Evolutionary conservation across 2,888 invertebrate genomes (phyloP).

Genomic region (Spodoptera exigua): DNA sequence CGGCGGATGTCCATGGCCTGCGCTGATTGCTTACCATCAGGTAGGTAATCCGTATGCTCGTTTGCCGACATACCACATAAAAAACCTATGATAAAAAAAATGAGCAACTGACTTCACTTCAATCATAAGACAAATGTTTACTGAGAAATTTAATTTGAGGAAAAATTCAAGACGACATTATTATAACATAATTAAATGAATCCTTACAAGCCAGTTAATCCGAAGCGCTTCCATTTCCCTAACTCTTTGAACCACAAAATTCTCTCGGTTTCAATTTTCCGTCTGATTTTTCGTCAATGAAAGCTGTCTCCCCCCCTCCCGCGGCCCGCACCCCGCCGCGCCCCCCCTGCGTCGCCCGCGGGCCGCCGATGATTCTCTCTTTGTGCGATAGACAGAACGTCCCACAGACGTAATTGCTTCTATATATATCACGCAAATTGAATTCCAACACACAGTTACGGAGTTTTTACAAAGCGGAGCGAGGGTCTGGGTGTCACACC

Average conservation of each 20-base stretch:
- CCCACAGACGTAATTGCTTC: conserved; percentile 58
- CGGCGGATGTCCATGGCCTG: no score
- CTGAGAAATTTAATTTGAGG: no score
- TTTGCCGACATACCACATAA: no score
- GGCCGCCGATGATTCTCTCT: conserved; percentile 47
- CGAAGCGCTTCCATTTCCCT: conserved; percentile 21
- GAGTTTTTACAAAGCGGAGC: conserved; percentile 13
- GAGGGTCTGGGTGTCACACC: background rate
- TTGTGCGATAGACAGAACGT: conserved; percentile 58
- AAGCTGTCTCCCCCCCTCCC: conserved; percentile 18
- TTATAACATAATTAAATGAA: no score
- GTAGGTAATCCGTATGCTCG: no score
- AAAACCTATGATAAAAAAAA: no score
- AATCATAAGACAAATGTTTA: no score
- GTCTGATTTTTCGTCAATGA: conserved; percentile 61
- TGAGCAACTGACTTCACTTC: no score
- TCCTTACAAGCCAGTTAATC: background rate
- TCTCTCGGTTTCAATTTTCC: conserved; percentile 58
- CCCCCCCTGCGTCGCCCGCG: conserved; percentile 12
- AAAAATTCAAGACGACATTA: no score
- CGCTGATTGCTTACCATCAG: no score
- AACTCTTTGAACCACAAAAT: conserved; percentile 37
- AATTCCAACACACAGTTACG: conserved; percentile 40
- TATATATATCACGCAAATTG: conserved; percentile 53
- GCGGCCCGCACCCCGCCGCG: background rate